phyloP scores from a whole-genome alignment of 2,797 vertebrate genomes.

The Gadopsis marmoratus region DNA sequence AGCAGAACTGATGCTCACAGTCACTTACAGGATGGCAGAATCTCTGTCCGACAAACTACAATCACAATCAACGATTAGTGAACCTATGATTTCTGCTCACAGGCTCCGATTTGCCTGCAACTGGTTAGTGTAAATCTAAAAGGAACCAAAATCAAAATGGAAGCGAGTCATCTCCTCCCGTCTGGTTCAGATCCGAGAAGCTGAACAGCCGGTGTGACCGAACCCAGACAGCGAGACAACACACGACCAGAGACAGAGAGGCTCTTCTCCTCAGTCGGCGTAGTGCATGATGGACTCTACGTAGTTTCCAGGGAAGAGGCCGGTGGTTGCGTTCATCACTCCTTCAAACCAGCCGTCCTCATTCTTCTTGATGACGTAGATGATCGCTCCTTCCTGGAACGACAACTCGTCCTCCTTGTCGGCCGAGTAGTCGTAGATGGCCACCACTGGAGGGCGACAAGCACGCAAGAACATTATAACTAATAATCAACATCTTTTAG shows the following conservation, averaged over 20 bases:
- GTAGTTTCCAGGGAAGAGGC: slow-evolving; percentile 97
- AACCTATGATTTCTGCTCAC: background rate
- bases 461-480: background rate
- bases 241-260: background rate
- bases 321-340: slow-evolving; percentile 93
- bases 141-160: background rate
- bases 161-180: background rate
- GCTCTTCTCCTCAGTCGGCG: slow-evolving; percentile 80
- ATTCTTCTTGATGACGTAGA: slow-evolving; percentile 98
- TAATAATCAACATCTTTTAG: background rate
- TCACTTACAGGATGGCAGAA: background rate
- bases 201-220: background rate
- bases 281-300: slow-evolving; percentile 99
- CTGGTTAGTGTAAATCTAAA: slow-evolving; percentile 23
- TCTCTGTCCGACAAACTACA: background rate
- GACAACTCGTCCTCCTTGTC: slow-evolving; percentile 98
- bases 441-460: slow-evolving; percentile 89
- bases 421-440: slow-evolving; percentile 95
- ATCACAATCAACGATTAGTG: slow-evolving; percentile 4
- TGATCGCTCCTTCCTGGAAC: slow-evolving; percentile 97
- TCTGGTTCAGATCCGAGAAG: background rate
- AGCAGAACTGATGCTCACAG: background rate
- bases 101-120: slow-evolving; percentile 6
- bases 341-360: slow-evolving; percentile 98
- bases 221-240: background rate